Percentiles rank a stretch among this genome's conserved stretches.
These are phyloP conservation scores for Euphydryas editha DNA, from an alignment of 2,888 invertebrate genomes.

Conservation along the genomic window DNA sequence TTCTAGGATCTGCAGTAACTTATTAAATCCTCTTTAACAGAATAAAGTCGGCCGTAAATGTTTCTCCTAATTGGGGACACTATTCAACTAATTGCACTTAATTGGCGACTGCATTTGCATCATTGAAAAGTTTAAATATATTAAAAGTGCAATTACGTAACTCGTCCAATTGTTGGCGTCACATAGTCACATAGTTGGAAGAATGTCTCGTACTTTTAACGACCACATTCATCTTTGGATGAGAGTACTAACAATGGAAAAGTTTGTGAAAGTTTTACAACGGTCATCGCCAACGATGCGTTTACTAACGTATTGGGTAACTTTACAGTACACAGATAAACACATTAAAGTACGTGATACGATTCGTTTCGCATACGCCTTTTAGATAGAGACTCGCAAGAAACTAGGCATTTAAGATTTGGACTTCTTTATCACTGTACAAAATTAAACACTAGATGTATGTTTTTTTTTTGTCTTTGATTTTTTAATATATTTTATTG, in stretches of 20 bases:
- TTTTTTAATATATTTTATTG: too few species aligned
- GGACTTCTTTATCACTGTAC: too few species aligned
- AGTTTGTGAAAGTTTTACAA: neutral
- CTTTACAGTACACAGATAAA: neutral
- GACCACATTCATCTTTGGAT: neutral
- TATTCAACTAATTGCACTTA: constrained; percentile 25
- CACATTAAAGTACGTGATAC: neutral
- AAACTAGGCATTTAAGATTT: too few species aligned
- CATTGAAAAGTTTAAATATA: neutral
- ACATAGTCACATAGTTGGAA: neutral
- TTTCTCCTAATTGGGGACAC: constrained; percentile 22
- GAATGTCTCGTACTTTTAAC: neutral
- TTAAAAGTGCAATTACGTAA: neutral
- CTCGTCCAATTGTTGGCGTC: neutral
- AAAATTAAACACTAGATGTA: too few species aligned
- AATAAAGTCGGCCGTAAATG: constrained; percentile 7
- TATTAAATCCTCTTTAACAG: constrained; percentile 13
- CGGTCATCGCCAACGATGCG: neutral
- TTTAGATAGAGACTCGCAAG: too few species aligned
- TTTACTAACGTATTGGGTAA: neutral
- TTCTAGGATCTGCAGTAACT: constrained; percentile 2
- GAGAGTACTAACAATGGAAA: neutral
- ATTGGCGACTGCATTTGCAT: constrained; percentile 18
- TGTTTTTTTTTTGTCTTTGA: too few species aligned
- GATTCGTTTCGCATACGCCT: neutral